Percentiles rank a stretch among this genome's conserved stretches.
Conservation (phyloP, 2,888 invertebrate genomes). For the Drosophila monieri region DNA sequence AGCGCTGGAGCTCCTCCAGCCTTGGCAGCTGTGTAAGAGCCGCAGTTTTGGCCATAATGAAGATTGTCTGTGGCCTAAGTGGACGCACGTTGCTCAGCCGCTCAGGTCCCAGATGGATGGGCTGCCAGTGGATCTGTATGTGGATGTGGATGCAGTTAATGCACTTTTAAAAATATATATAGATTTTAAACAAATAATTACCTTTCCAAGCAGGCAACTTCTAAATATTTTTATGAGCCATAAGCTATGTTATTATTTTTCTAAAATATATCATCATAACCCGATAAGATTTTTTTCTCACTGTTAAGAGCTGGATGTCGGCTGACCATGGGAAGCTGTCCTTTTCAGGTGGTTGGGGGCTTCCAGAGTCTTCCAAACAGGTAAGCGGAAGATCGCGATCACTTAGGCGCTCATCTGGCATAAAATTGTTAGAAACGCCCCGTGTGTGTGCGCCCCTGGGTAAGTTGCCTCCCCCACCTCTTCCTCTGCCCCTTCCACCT, state of each 20-base stretch:
- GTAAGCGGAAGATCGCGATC: slow-evolving; percentile 70
- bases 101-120: slow-evolving; percentile 25
- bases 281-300: not conserved
- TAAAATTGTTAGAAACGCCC: slow-evolving; percentile 83
- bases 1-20: slow-evolving; percentile 44
- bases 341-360: slow-evolving; percentile 40
- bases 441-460: slow-evolving; percentile 60
- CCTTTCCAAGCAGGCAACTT: too few relatives aligned
- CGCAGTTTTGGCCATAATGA: slow-evolving; percentile 75
- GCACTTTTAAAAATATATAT: not conserved
- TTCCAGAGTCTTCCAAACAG: slow-evolving; percentile 31
- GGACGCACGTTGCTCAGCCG: slow-evolving; percentile 66
- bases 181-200: too few relatives aligned
- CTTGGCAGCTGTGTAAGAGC: slow-evolving; percentile 61
- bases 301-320: not conserved
- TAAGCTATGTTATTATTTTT: too few relatives aligned
- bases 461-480: slow-evolving; percentile 9
- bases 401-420: slow-evolving; percentile 79
- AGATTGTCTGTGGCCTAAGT: slow-evolving; percentile 81
- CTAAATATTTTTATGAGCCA: too few relatives aligned
- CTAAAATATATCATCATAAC: too few relatives aligned
- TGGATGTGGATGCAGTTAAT: not conserved
- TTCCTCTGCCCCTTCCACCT: not conserved
- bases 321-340: slow-evolving; percentile 21
- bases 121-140: slow-evolving; percentile 11